Conservation (phyloP, 2,888 invertebrate species). For the Oscheius sp. region DNA sequence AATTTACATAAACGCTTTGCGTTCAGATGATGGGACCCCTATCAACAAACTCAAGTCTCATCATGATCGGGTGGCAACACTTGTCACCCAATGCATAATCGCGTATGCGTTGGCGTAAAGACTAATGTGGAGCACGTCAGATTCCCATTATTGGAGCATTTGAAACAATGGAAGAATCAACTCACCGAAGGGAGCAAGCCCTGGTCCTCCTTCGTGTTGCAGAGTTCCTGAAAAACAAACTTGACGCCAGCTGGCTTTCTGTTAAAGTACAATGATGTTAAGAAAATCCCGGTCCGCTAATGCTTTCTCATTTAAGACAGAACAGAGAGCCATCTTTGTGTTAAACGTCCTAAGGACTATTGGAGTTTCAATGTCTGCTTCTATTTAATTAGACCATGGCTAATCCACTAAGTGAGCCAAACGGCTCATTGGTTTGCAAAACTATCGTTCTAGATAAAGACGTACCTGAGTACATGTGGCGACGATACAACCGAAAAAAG, state of each 20-base stretch:
- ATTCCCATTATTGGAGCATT: constrained; percentile 20
- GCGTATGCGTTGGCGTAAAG: constrained; percentile 25
- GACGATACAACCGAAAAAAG: constrained; percentile 17
- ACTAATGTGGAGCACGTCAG: constrained; percentile 27
- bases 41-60: too few relatives aligned
- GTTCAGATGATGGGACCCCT: too few relatives aligned
- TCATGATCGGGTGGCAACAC: too few relatives aligned
- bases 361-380: neutral
- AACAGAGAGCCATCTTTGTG: too few relatives aligned
- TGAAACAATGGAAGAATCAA: constrained; percentile 5
- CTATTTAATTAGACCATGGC: neutral
- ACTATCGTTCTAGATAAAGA: neutral
- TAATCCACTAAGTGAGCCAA: neutral
- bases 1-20: too few relatives aligned
- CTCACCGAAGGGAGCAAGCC: constrained; percentile 20
- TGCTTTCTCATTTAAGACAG: too few relatives aligned
- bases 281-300: too few relatives aligned
- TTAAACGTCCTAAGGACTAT: neutral
- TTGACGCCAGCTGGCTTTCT: too few relatives aligned
- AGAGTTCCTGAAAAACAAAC: constrained; percentile 6
- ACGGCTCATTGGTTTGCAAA: neutral
- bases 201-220: constrained; percentile 4
- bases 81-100: constrained; percentile 9
- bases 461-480: constrained; percentile 27
- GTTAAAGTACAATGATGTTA: too few relatives aligned